Evolutionary conservation across 2,113 vertebrate species (phyloP).

Genomic region (Phyllopteryx taeniolatus): DNA sequence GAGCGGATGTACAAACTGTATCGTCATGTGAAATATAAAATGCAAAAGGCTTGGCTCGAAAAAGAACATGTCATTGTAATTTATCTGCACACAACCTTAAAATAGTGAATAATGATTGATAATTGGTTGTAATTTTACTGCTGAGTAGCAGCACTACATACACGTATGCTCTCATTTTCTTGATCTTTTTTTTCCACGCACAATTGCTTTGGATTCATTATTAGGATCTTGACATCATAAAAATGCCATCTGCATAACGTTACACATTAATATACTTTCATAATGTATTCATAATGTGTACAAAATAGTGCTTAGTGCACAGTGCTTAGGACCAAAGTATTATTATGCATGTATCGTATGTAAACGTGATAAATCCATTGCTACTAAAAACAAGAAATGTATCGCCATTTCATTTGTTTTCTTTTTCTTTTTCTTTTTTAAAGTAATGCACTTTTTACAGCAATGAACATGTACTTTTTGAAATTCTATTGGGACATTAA

Average conservation of each 20-base stretch:
- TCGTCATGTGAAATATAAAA: neutral
- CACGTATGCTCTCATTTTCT: neutral
- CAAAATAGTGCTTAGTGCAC: neutral
- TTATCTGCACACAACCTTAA: neutral
- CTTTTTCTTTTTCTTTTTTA: neutral
- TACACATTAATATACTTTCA: neutral
- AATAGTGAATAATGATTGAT: neutral
- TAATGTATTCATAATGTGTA: neutral
- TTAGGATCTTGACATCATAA: neutral
- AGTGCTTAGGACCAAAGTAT: neutral
- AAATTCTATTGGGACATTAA: neutral
- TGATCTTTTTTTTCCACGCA: neutral
- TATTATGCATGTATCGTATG: neutral
- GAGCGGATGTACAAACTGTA: neutral
- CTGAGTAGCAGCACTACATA: neutral
- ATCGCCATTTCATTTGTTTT: neutral
- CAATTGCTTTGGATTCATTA: constrained; percentile 6
- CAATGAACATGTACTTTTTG: neutral
- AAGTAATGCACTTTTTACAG: neutral
- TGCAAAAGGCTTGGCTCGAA: neutral
- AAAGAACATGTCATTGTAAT: neutral
- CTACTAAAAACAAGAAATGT: neutral
- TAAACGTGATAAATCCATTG: neutral
- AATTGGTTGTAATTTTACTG: neutral
- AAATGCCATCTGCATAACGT: neutral